Base-by-base conservation (phyloP, 1,140 invertebrate species). In the Leptinotarsa texana region DNA sequence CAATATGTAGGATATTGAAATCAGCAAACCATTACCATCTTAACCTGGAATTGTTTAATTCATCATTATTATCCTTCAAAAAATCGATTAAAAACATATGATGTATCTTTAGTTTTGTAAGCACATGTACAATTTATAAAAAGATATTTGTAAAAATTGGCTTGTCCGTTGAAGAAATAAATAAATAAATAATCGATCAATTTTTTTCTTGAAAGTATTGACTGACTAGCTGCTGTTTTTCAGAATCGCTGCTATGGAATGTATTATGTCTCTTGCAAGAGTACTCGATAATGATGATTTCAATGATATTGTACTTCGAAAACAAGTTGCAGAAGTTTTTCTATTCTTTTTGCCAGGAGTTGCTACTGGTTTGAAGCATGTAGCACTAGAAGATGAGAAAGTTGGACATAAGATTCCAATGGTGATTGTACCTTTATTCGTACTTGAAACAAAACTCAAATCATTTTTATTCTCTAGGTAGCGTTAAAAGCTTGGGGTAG, bases 311-410 rank as follows among this genome's bases (percentile, higher is more conserved):
- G 81, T 86, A 76, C 73, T 89, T 62, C 79, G 85, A 78, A 72
- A 81, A 73, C 83, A 87, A 85, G 85, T 90, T 49, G 88, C 88
- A 15, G 86, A 91, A 79, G 85, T 89, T 70, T 83, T 90, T 11
- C 88, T 89, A 81, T 85, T 89, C 79, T 90, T 91, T 77, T 79
- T 92, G 42, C 92, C 91, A 6, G 91, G 91, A 0, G 86, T 92
- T 70, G 81, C 88, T 42, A 86, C 85, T 57, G 87, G 87, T 3
- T 82, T 92, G 74, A 86, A 87, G 63, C 87, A 90, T 79, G 87
- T 91, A 18, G 86, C 87, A 70, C 86, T 86, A 62, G 88, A 86
- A 75, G 85, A 84, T 73, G 85, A 89, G 63, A 89, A 89, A 78
- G 88, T 90, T 63, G 89, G 89, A 33, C 90, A 91, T 80, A 88